These are phyloP conservation scores for Athalia circularis DNA, from an alignment of 2,888 invertebrate genomes.

Conservation along the genomic window DNA sequence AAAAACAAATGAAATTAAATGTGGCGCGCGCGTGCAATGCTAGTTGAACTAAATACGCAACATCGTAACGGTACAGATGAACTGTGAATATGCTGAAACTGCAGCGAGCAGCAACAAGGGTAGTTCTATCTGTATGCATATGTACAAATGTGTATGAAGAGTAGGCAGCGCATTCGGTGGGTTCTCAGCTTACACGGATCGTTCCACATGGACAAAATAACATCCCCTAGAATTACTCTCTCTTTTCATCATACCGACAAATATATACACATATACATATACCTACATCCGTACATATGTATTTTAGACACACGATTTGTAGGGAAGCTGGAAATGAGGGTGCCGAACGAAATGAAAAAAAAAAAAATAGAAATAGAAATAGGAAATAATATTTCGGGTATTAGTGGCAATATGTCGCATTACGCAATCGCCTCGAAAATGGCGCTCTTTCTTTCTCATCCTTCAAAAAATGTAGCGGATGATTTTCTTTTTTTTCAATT, in stretches of 20 bases:
- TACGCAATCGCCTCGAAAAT: not conserved
- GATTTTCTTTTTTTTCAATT: not conserved
- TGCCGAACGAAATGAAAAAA: not conserved
- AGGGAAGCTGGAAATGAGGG: not conserved
- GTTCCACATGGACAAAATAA: too few relatives aligned
- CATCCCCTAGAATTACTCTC: too few relatives aligned
- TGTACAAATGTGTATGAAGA: too few relatives aligned
- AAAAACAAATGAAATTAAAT: too few relatives aligned
- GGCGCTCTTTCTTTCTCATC: not conserved
- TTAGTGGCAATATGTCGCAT: constrained; percentile 29
- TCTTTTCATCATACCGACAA: too few relatives aligned
- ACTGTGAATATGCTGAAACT: too few relatives aligned
- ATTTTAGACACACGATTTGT: not conserved
- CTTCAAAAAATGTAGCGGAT: too few relatives aligned
- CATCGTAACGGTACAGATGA: too few relatives aligned
- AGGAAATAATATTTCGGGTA: constrained; percentile 21
- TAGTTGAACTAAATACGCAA: too few relatives aligned
- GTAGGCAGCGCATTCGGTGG: not conserved
- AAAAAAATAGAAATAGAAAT: not conserved
- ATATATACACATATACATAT: not conserved
- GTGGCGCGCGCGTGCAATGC: too few relatives aligned
- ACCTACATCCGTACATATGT: not conserved
- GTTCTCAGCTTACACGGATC: constrained; percentile 19
- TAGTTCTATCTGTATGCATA: too few relatives aligned
- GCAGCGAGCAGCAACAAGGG: too few relatives aligned